Conservation (phyloP, 2,888 invertebrate genomes). For the Coleophora deauratella region DNA sequence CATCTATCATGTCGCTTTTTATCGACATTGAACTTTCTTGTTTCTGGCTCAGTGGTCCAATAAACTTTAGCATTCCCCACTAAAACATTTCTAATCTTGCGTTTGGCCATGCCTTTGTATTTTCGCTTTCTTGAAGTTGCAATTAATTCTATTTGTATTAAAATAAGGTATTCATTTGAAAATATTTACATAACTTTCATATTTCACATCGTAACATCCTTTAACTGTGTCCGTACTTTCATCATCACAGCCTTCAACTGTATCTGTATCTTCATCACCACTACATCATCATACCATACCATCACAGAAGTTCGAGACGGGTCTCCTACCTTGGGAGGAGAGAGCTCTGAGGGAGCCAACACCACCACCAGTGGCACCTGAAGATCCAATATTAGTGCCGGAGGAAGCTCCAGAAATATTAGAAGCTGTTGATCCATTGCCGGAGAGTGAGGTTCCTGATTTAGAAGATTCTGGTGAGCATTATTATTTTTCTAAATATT, state of each 20-base stretch:
- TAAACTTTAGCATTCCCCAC: too few species aligned
- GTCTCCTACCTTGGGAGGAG: constrained; percentile 56
- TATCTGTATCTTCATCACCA: constrained; percentile 1
- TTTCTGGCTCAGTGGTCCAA: too few species aligned
- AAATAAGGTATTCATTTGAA: too few species aligned
- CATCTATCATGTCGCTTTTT: too few species aligned
- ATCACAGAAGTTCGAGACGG: constrained; percentile 54
- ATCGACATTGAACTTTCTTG: too few species aligned
- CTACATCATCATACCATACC: constrained; percentile 9
- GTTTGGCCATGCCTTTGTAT: too few species aligned
- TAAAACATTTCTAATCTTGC: too few species aligned
- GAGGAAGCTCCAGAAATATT: constrained; percentile 52
- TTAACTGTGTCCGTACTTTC: too few species aligned
- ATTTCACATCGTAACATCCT: background rate
- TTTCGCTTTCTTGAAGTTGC: too few species aligned
- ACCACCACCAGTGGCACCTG: constrained; percentile 38
- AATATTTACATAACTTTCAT: background rate
- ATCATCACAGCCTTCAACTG: too few species aligned
- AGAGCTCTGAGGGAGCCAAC: constrained; percentile 36
- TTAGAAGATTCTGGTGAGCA: constrained; percentile 52
- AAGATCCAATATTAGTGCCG: constrained; percentile 55
- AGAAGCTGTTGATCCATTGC: constrained; percentile 52
- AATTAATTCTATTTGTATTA: too few species aligned
- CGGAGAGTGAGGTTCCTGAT: constrained; percentile 56
- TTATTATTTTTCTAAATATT: background rate